Evolutionary conservation across 1,140 invertebrate genomes (phyloP), one percentile per base, ranked within the genome.

Genomic region (Phenacoccus solenopsis): DNA sequence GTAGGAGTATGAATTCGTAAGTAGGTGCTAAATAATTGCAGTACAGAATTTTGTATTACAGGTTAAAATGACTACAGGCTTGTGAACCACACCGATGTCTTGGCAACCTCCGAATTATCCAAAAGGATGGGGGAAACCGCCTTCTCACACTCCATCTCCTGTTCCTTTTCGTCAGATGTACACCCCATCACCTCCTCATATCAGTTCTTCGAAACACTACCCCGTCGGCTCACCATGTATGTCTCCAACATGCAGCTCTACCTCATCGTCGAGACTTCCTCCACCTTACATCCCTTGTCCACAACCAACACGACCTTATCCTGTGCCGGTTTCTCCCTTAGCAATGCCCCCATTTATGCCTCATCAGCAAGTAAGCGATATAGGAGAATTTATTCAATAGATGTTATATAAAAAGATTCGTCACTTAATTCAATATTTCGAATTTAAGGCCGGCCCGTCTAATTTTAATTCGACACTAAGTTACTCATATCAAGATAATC

Each of bases 401-500:
- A n/a, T n/a, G n/a, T n/a, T n/a, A n/a, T n/a, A n/a, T n/a, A n/a
- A n/a, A n/a, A n/a, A n/a, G n/a, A n/a, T n/a, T n/a, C n/a, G n/a
- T n/a, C n/a, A n/a, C n/a, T n/a, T n/a, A n/a, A n/a, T n/a, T n/a
- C n/a, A n/a, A n/a, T n/a, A n/a, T n/a, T n/a, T n/a, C n/a, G n/a
- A 49, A 49, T 49, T n/a, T 49, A 79, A 82, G 69, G 76, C 79
- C 9, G 77, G 79, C 71, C 81, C 82, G 7, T 83, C 84, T 0
- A 77, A 82, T 10, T 76, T 83, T 70, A 83, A 83, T 38, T 83
- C 83, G 20, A 84, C 84, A 69, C 83, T 84, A 1, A 84, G 86
- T 76, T 85, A 86, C 73, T 81, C 83, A 70, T 86, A 86, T 72
- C 84, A 85, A 24, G 84, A 86, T 1, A 85, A 82, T 77, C 76